Conservation (phyloP, 2,797 vertebrate species). For the Kryptolebias ocellatus region DNA sequence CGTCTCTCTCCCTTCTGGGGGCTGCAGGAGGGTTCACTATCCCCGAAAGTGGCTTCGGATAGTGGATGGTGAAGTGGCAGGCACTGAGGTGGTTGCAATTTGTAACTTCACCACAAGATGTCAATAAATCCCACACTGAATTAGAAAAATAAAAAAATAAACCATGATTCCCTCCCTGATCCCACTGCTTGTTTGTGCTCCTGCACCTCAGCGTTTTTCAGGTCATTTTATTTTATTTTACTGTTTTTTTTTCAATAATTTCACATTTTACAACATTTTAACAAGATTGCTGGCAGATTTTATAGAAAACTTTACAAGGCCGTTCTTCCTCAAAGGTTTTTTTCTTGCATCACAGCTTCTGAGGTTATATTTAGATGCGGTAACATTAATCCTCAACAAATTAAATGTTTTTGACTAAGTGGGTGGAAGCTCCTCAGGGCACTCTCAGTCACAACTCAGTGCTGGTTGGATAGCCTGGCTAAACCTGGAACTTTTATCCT, state of each 20-base stretch:
- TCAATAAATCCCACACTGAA: not conserved
- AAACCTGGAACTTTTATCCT: not conserved
- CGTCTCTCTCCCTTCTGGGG: too few species aligned
- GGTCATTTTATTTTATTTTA: not conserved
- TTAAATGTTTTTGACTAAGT: slow-evolving; percentile 18
- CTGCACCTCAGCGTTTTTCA: not conserved
- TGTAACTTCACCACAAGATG: not conserved
- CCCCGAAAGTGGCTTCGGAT: not conserved
- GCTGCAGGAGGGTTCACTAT: too few species aligned
- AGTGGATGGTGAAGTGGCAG: not conserved
- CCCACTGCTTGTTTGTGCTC: too few species aligned
- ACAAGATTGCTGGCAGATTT: not conserved
- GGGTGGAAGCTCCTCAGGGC: slow-evolving; percentile 36
- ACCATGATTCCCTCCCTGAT: too few species aligned
- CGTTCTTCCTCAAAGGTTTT: slow-evolving; percentile 25
- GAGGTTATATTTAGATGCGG: slow-evolving; percentile 55
- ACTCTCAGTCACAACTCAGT: slow-evolving; percentile 1
- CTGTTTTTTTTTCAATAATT: not conserved
- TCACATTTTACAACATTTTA: not conserved
- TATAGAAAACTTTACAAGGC: slow-evolving; percentile 7
- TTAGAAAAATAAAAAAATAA: too few species aligned
- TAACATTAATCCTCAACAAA: slow-evolving; percentile 40
- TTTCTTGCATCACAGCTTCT: slow-evolving; percentile 27
- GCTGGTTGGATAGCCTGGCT: not conserved
- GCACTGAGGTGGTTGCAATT: not conserved